Percentiles rank a stretch among this genome's conserved stretches.
Conservation (phyloP, 1,140 invertebrate species). For the Hycleus cichorii region DNA sequence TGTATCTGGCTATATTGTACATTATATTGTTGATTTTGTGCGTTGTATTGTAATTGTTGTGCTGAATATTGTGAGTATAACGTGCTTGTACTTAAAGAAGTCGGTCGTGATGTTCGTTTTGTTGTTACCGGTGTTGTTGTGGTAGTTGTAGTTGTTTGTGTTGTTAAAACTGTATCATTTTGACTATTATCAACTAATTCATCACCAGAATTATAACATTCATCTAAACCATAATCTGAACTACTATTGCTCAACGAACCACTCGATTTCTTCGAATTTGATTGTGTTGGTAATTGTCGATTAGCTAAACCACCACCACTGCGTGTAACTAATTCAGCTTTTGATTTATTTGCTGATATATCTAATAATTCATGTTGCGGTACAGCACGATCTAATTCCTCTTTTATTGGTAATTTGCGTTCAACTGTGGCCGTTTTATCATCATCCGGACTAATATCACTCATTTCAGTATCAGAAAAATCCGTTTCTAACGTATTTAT, state of each 20-base stretch:
- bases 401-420: slow-evolving; percentile 63
- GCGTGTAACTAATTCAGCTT: slow-evolving; percentile 75
- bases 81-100: slow-evolving; percentile 6
- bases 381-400: slow-evolving; percentile 78
- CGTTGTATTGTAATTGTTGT: slow-evolving; percentile 25
- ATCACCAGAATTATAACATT: slow-evolving; percentile 62
- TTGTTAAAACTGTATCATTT: slow-evolving; percentile 14
- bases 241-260: slow-evolving; percentile 40
- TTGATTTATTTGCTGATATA: slow-evolving; percentile 77
- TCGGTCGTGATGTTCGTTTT: neutral
- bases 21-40: slow-evolving; percentile 26
- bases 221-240: slow-evolving; percentile 63
- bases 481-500: slow-evolving; percentile 53
- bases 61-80: slow-evolving; percentile 23
- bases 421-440: slow-evolving; percentile 71
- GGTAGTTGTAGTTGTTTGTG: slow-evolving; percentile 14
- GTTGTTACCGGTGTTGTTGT: slow-evolving; percentile 4
- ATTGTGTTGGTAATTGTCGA: slow-evolving; percentile 43
- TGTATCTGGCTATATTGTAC: slow-evolving; percentile 31
- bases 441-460: slow-evolving; percentile 61
- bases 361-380: slow-evolving; percentile 79
- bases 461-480: slow-evolving; percentile 64
- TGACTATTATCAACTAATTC: slow-evolving; percentile 48
- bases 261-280: slow-evolving; percentile 28
- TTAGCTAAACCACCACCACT: slow-evolving; percentile 49